These are phyloP conservation scores for Triplophysa tibetana DNA, from an alignment of 2,113 vertebrate species.

Conservation along the genomic window DNA sequence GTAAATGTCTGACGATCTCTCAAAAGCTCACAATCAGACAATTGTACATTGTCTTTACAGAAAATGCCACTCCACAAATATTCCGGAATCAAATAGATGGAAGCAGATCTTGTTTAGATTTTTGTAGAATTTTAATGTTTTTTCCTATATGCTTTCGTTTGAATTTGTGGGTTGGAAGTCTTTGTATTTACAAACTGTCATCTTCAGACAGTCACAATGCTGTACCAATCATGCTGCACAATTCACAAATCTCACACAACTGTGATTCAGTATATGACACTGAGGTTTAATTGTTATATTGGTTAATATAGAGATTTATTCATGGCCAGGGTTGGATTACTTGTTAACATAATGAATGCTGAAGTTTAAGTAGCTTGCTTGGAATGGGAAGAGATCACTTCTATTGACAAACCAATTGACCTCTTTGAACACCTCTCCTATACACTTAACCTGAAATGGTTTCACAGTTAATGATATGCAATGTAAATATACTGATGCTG, in stretches of 20 bases:
- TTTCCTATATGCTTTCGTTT: background rate
- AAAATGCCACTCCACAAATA: background rate
- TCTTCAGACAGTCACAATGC: no score
- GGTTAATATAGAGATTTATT: background rate
- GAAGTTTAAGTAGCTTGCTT: background rate
- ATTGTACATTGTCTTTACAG: background rate
- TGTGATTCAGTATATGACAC: background rate
- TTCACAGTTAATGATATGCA: background rate
- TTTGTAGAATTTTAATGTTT: no score
- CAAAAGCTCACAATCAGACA: background rate
- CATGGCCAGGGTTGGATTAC: background rate
- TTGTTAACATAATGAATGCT: constrained; percentile 2
- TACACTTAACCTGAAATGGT: background rate
- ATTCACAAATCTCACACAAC: background rate
- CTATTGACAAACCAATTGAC: background rate
- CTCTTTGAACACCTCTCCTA: background rate
- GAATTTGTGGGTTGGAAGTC: background rate
- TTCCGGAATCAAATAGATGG: no score
- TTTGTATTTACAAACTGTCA: background rate
- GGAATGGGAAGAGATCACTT: background rate
- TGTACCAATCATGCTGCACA: no score
- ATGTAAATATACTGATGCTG: background rate
- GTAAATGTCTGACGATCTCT: constrained; percentile 27
- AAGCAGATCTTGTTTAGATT: background rate
- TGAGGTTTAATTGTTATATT: no score